phyloP scores from a whole-genome alignment of 2,888 invertebrate species.

The Idaea straminata region DNA sequence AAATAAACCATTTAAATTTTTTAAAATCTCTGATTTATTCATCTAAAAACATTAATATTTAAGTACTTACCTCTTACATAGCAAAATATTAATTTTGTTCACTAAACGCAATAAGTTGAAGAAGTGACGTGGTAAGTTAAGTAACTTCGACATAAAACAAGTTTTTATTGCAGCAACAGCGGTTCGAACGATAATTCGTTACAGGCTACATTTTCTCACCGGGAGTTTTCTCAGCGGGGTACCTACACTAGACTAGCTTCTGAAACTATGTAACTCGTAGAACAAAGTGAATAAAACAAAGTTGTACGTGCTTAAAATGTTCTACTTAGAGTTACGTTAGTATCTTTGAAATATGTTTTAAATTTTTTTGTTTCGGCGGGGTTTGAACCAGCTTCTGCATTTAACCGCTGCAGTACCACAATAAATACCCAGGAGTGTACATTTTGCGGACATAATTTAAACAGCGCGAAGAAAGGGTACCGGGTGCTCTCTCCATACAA shows the following conservation, averaged over 20 bases:
- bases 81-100: too few species aligned
- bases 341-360: neutral
- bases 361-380: neutral
- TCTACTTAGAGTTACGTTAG: neutral
- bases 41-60: too few species aligned
- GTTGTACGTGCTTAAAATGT: neutral
- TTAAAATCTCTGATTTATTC: too few species aligned
- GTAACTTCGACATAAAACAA: neutral
- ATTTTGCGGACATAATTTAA: too few species aligned
- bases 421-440: neutral
- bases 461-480: too few species aligned
- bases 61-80: too few species aligned
- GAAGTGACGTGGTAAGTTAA: neutral
- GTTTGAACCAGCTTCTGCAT: neutral
- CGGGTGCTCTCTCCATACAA: too few species aligned
- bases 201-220: neutral
- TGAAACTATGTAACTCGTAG: neutral
- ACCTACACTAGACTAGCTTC: neutral
- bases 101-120: too few species aligned
- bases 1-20: too few species aligned
- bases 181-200: neutral
- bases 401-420: neutral
- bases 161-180: neutral
- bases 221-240: neutral
- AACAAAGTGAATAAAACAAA: neutral